Percentiles rank a stretch among this genome's conserved stretches.
Evolutionary conservation across 2,888 invertebrate species (phyloP).

Genomic region (Perdita meconis): DNA sequence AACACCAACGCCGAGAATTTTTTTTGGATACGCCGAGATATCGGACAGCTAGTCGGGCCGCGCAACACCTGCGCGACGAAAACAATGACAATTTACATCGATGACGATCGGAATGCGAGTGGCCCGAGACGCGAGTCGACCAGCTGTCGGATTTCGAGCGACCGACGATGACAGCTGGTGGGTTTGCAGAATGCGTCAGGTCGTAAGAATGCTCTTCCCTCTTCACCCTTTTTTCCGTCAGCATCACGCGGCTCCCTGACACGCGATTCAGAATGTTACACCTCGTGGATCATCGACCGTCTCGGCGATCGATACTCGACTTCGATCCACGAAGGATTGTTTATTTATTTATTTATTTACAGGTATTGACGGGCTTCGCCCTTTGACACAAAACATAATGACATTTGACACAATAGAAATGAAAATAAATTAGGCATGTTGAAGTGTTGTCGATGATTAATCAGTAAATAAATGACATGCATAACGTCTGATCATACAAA

Average conservation of each 20-base stretch:
- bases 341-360: too few relatives aligned
- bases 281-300: background rate
- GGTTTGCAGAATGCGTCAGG: slow-evolving; percentile 35
- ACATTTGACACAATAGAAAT: too few relatives aligned
- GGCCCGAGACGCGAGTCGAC: slow-evolving; percentile 46
- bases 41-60: slow-evolving; percentile 37
- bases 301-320: background rate
- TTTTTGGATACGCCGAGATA: slow-evolving; percentile 8
- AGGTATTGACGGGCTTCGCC: too few relatives aligned
- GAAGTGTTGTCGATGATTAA: too few relatives aligned
- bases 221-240: background rate
- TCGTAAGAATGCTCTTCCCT: slow-evolving; percentile 38
- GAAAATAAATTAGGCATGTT: too few relatives aligned
- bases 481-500: too few relatives aligned
- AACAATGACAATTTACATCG: slow-evolving; percentile 70
- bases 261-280: background rate
- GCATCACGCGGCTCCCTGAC: background rate
- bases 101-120: slow-evolving; percentile 66
- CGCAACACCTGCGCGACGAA: slow-evolving; percentile 62
- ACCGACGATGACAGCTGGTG: slow-evolving; percentile 38
- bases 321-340: too few relatives aligned
- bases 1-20: slow-evolving; percentile 5
- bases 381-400: too few relatives aligned
- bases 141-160: slow-evolving; percentile 60
- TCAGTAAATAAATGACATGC: too few relatives aligned